Evolutionary conservation across 2,888 invertebrate species (phyloP).

Genomic region (Calliopum simillimum): DNA sequence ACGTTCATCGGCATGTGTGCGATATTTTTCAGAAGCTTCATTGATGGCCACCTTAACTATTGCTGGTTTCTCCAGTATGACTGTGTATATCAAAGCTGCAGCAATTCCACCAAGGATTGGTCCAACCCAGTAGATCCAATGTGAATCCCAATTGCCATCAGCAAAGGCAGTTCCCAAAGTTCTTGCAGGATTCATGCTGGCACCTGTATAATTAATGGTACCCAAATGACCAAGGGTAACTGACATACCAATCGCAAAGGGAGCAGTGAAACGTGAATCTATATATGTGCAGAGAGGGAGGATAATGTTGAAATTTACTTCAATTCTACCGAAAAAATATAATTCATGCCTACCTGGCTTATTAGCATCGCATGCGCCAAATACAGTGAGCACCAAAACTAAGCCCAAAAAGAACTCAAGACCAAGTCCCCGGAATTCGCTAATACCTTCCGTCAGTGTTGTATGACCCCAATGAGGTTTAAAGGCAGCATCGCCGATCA

Average conservation of each 20-base stretch:
- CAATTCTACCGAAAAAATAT: neutral
- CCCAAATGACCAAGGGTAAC: constrained; percentile 87
- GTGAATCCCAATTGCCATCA: constrained; percentile 78
- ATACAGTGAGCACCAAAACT: constrained; percentile 89
- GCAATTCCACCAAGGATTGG: constrained; percentile 84
- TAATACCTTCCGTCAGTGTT: constrained; percentile 72
- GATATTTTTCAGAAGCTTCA: constrained; percentile 65
- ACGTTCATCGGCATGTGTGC: constrained; percentile 72
- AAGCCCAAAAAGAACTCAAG: constrained; percentile 92
- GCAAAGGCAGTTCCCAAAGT: constrained; percentile 89
- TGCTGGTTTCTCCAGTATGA: constrained; percentile 59
- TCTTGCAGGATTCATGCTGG: constrained; percentile 94
- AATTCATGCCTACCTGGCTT: constrained; percentile 57
- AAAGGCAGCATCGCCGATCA: constrained; percentile 73
- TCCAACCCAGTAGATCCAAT: constrained; percentile 95
- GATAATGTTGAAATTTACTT: neutral
- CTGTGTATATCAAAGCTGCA: constrained; percentile 80
- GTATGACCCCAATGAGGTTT: constrained; percentile 79
- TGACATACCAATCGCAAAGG: constrained; percentile 88
- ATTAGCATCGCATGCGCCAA: constrained; percentile 74
- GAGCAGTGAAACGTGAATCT: constrained; percentile 84
- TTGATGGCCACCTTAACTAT: constrained; percentile 41
- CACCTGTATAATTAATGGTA: constrained; percentile 86
- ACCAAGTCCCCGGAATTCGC: constrained; percentile 84
- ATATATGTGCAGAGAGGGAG: no score